Conservation (phyloP, 2,797 vertebrate species). For the Coregonus ussuriensis region DNA sequence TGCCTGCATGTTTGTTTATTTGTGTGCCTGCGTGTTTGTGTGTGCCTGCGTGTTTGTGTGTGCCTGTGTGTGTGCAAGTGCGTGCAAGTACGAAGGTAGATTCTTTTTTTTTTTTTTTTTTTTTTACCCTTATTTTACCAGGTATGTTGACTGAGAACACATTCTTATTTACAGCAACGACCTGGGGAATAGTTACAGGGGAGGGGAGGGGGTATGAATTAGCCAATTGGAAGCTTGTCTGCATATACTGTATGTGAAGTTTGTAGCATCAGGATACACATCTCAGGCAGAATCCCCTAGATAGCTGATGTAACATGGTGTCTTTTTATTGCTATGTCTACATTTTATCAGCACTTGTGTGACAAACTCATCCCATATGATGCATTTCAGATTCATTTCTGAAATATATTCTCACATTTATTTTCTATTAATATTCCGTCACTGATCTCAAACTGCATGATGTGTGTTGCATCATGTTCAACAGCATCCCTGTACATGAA, state of each 20-base stretch:
- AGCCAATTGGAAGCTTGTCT: not conserved
- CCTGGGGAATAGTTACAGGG: too few relatives aligned
- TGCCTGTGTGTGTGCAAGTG: too few relatives aligned
- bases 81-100: too few relatives aligned
- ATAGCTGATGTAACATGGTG: not conserved
- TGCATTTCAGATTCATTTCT: constrained; percentile 70
- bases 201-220: not conserved
- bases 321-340: constrained; percentile 21
- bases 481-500: constrained; percentile 21
- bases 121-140: too few relatives aligned
- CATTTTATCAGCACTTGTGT: constrained; percentile 24
- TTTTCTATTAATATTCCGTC: constrained; percentile 41
- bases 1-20: not conserved
- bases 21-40: not conserved
- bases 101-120: too few relatives aligned
- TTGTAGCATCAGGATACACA: not conserved
- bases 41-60: not conserved
- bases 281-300: not conserved
- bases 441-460: constrained; percentile 63
- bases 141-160: too few relatives aligned
- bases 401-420: constrained; percentile 55
- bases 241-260: not conserved
- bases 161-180: too few relatives aligned
- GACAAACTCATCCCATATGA: constrained; percentile 55
- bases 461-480: constrained; percentile 49